Evolutionary conservation across 2,113 vertebrate genomes (phyloP).

Genomic region (Cyprinodon tularosa): DNA sequence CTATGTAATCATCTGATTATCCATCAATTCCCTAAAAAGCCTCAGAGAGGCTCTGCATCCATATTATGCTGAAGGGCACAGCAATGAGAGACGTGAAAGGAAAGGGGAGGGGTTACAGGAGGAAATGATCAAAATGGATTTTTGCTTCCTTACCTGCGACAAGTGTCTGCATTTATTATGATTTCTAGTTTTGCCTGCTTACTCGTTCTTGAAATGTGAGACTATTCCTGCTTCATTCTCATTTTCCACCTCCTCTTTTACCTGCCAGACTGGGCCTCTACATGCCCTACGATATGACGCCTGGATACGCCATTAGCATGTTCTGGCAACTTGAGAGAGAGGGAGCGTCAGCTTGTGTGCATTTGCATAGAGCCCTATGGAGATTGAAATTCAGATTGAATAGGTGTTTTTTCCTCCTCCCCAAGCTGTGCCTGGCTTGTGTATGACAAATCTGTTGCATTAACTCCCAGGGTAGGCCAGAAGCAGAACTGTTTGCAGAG

Average conservation of each 20-base stretch:
- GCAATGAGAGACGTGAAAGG: slow-evolving; percentile 60
- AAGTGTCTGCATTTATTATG: slow-evolving; percentile 49
- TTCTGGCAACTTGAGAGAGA: slow-evolving; percentile 50
- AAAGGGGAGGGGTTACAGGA: slow-evolving; percentile 35
- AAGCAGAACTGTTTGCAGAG: slow-evolving; percentile 75
- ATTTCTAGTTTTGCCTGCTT: slow-evolving; percentile 39
- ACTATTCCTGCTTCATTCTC: slow-evolving; percentile 25
- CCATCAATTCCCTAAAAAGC: slow-evolving; percentile 77
- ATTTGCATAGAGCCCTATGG: slow-evolving; percentile 70
- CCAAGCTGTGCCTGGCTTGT: slow-evolving; percentile 66
- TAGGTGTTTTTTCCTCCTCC: slow-evolving; percentile 59
- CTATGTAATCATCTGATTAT: slow-evolving; percentile 77
- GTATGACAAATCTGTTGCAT: slow-evolving; percentile 79
- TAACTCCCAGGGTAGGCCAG: slow-evolving; percentile 75
- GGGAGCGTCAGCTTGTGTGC: slow-evolving; percentile 50
- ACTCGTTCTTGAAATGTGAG: slow-evolving; percentile 44
- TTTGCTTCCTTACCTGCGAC: slow-evolving; percentile 44
- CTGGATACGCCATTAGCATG: slow-evolving; percentile 40
- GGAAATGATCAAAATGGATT: slow-evolving; percentile 64
- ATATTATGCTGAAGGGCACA: slow-evolving; percentile 72
- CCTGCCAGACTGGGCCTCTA: slow-evolving; percentile 33
- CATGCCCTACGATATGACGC: slow-evolving; percentile 32
- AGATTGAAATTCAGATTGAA: slow-evolving; percentile 77
- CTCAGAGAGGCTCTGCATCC: slow-evolving; percentile 64
- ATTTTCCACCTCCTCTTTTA: slow-evolving; percentile 34